Conservation (phyloP, 1,140 invertebrate species). For the Gonioctena quinquepunctata region DNA sequence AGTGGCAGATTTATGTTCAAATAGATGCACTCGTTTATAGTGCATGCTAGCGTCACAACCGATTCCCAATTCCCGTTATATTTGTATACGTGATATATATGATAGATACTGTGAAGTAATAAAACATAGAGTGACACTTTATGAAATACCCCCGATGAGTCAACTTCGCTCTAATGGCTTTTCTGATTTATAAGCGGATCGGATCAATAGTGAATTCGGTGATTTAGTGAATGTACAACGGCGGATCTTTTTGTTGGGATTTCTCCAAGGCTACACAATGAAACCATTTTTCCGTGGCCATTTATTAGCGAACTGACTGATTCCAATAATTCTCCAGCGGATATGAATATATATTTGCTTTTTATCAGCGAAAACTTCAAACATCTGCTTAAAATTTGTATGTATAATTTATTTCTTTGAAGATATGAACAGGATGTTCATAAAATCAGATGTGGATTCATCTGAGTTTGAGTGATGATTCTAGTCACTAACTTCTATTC, state of each 20-base stretch:
- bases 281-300: too few species aligned
- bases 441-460: too few species aligned
- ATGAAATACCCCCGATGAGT: constrained; percentile 30
- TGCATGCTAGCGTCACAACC: neutral
- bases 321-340: too few species aligned
- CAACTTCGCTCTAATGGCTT: constrained; percentile 26
- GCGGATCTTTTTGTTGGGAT: neutral
- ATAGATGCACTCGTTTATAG: constrained; percentile 16
- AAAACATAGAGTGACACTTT: constrained; percentile 33
- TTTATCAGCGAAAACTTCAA: too few species aligned
- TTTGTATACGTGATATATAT: constrained; percentile 30
- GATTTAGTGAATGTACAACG: neutral
- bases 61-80: constrained; percentile 30
- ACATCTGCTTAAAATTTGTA: too few species aligned
- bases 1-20: constrained; percentile 33
- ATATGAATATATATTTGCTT: too few species aligned
- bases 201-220: neutral
- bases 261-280: too few species aligned
- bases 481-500: too few species aligned
- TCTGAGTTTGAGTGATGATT: too few species aligned
- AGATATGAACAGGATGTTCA: too few species aligned
- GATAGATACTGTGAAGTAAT: constrained; percentile 33
- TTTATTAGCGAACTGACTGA: too few species aligned
- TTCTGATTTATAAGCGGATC: constrained; percentile 13
- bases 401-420: too few species aligned